Percentiles rank a stretch among this genome's conserved stretches.
Evolutionary conservation across 2,797 vertebrate species (phyloP).

Genomic region (Periparus ater): DNA sequence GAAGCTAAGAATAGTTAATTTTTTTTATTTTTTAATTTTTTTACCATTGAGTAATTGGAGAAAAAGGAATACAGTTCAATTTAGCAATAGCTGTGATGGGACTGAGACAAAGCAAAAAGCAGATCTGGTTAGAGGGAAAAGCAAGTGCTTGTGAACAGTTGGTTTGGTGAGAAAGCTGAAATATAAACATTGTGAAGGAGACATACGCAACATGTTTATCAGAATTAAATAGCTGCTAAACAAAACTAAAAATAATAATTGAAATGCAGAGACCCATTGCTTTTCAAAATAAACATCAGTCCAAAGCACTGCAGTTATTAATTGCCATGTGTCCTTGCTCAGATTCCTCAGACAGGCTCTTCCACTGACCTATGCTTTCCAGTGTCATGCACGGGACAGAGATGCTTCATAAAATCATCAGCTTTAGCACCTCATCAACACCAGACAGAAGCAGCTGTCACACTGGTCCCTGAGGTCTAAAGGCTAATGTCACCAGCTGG

Average conservation of each 20-base stretch:
- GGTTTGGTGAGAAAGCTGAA: constrained; percentile 50
- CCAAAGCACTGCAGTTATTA: background rate
- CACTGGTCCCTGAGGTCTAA: background rate
- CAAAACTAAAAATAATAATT: constrained; percentile 21
- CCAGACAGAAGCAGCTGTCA: background rate
- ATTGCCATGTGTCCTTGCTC: background rate
- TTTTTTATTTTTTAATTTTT: background rate
- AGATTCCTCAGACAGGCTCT: background rate
- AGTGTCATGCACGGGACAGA: background rate
- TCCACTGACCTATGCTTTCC: background rate
- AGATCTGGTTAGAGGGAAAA: background rate
- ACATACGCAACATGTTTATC: background rate
- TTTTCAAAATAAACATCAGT: constrained; percentile 6
- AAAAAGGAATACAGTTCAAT: background rate
- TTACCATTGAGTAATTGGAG: background rate
- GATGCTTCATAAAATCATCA: background rate
- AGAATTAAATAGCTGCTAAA: constrained; percentile 29
- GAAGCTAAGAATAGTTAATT: background rate
- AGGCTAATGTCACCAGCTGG: background rate
- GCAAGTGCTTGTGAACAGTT: constrained; percentile 32
- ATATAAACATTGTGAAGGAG: constrained; percentile 41
- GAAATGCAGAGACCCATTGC: background rate
- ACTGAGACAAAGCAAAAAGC: background rate
- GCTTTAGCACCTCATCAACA: background rate
- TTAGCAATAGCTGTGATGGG: background rate